Evolutionary conservation across 2,113 vertebrate species (phyloP).

Genomic region (Lontra canadensis): DNA sequence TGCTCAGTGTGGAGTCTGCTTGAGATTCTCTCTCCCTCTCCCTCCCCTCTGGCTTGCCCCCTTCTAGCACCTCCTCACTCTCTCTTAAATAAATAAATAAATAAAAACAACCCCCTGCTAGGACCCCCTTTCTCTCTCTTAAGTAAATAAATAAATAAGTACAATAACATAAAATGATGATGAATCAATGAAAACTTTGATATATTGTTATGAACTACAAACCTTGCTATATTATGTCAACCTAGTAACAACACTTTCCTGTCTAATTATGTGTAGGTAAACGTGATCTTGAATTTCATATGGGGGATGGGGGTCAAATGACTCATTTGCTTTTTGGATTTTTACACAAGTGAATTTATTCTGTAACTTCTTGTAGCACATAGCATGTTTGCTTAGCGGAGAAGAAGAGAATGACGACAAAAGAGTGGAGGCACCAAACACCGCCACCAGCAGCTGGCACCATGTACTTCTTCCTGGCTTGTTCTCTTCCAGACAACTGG

Average conservation of each 20-base stretch:
- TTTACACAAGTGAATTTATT: not conserved
- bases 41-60: not conserved
- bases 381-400: not conserved
- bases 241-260: not conserved
- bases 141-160: not conserved
- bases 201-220: not conserved
- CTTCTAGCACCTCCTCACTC: not conserved
- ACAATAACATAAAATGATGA: not conserved
- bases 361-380: not conserved
- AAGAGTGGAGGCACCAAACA: not conserved
- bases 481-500: not conserved
- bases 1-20: not conserved
- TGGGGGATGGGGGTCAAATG: not conserved
- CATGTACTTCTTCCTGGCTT: no score
- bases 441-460: not conserved
- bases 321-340: not conserved
- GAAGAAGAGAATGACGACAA: not conserved
- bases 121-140: no score
- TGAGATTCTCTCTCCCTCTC: not conserved
- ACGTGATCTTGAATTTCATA: slow-evolving; percentile 22
- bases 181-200: not conserved
- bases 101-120: not conserved
- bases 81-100: not conserved
- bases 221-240: not conserved
- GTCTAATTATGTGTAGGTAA: not conserved